phyloP scores from a whole-genome alignment of 2,113 vertebrate species.

The Holacanthus passer region DNA sequence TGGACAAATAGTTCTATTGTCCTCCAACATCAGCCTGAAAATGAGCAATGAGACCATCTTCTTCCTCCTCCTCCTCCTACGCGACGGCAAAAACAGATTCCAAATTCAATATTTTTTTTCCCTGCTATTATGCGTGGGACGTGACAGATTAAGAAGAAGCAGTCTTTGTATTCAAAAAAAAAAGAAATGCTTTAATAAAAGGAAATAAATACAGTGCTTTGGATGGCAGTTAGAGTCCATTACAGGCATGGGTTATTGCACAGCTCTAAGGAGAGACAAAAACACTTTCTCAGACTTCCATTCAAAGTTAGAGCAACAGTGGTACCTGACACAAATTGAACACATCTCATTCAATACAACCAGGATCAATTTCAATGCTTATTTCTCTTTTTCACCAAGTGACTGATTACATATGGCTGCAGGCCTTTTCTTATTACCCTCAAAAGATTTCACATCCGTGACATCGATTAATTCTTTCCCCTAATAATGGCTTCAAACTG shows the following conservation, averaged over 20 bases:
- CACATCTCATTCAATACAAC: conserved; percentile 29
- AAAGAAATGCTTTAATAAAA: conserved; percentile 80
- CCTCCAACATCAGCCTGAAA: conserved; percentile 40
- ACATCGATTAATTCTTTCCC: neutral
- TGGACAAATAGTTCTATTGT: conserved; percentile 67
- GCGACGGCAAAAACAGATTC: neutral
- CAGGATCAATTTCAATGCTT: conserved; percentile 2
- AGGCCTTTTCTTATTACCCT: conserved; percentile 17
- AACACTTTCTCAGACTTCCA: conserved; percentile 51
- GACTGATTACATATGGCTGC: conserved; percentile 26
- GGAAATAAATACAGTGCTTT: conserved; percentile 82
- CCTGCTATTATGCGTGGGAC: neutral
- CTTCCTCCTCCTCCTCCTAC: conserved; percentile 36
- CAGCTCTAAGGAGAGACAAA: conserved; percentile 71
- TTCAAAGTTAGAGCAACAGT: conserved; percentile 72
- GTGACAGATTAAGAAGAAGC: conserved; percentile 19
- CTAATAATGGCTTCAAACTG: conserved; percentile 57
- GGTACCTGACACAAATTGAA: conserved; percentile 32
- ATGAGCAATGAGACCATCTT: conserved; percentile 26
- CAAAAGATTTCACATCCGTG: conserved; percentile 11
- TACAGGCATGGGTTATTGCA: conserved; percentile 85
- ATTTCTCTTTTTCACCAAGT: conserved; percentile 21
- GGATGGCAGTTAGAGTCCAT: conserved; percentile 82
- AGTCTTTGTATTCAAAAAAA: conserved; percentile 67
- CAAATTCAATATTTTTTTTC: conserved; percentile 6